A percentile compares a stretch with the other conserved stretches of the same genome.
These are phyloP conservation scores for Hydrocynus forskahlii DNA, from an alignment of 2,797 vertebrate genomes.

Conservation along the genomic window DNA sequence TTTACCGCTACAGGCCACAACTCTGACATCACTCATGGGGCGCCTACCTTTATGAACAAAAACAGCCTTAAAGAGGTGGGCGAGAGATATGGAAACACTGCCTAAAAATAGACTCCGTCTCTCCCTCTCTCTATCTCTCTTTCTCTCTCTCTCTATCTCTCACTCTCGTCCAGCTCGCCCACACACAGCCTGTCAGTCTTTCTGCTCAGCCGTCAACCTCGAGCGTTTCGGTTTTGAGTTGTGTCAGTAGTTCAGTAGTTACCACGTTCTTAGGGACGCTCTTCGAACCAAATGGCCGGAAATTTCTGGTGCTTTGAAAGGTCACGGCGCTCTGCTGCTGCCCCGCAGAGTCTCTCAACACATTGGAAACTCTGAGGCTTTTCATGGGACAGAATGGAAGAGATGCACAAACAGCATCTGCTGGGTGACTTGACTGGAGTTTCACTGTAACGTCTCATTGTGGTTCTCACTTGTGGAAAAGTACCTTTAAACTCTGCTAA, in stretches of 20 bases:
- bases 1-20: slow-evolving; percentile 23
- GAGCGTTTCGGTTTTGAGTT: slow-evolving; percentile 41
- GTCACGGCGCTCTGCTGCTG: not conserved
- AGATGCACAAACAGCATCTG: not conserved
- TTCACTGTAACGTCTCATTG: not conserved
- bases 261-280: not conserved
- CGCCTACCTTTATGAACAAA: slow-evolving; percentile 18
- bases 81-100: slow-evolving; percentile 4
- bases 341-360: not conserved
- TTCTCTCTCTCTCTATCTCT: not conserved
- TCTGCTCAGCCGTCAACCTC: slow-evolving; percentile 36
- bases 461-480: not conserved
- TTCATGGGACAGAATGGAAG: slow-evolving; percentile 11
- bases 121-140: not conserved
- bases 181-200: not conserved
- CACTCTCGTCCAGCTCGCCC: slow-evolving; percentile 12
- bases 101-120: slow-evolving; percentile 33
- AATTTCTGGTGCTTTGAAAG: slow-evolving; percentile 1
- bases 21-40: slow-evolving; percentile 16
- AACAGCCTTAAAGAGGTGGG: slow-evolving; percentile 11
- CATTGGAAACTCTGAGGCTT: slow-evolving; percentile 17
- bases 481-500: not conserved
- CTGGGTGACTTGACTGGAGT: too few relatives aligned
- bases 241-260: slow-evolving; percentile 9
- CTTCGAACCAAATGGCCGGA: not conserved